Base-by-base conservation (phyloP, 2,113 vertebrate genomes). In the Macrotis lagotis region DNA sequence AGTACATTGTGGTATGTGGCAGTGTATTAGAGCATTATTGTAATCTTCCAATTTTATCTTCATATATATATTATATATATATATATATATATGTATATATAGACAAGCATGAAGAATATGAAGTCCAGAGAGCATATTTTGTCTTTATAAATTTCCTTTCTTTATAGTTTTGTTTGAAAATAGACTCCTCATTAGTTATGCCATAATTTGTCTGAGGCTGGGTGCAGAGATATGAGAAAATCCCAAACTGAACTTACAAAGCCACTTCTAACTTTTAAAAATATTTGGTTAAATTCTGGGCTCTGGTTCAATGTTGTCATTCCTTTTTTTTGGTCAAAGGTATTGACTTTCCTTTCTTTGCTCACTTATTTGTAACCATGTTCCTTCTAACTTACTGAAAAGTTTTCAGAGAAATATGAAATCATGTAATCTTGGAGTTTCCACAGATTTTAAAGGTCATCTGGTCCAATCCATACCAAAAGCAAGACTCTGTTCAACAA, bases 221-320 rank as follows among this genome's bases (percentile, higher is more conserved):
- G 55, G 59, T 89, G 25, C 55, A 59, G 50, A 74, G 50, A 90
- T 92, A n/a, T 92, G 44, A 19, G 16, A 90, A 94, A 88, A 59
- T 94, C 66, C 92, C 48, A 90, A 94, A 94, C 26, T 14, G 92
- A 93, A 93, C 90, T 95, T 91, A 90, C 50, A 51, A 37, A 95
- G 89, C 91, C 55, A 44, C 89, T 91, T 50, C 50, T 4, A 51
- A 83, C 0, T 2, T 91, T 92, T 50, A 53, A 95, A 91, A 51
- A 92, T 24, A 92, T 94, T 83, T 91, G 2, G 83, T 94, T 93
- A 47, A 19, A 48, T 91, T 94, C 48, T 95, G 83, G 47, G 90
- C 50, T 53, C 91, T 88, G 12, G 25, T 91, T 91, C 59, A 51
- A 14, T 26, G 25, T 92, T 0, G 0, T 26, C 89, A 44, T 48